Conservation (phyloP, 2,888 invertebrate genomes). For the Phortica okadai region DNA sequence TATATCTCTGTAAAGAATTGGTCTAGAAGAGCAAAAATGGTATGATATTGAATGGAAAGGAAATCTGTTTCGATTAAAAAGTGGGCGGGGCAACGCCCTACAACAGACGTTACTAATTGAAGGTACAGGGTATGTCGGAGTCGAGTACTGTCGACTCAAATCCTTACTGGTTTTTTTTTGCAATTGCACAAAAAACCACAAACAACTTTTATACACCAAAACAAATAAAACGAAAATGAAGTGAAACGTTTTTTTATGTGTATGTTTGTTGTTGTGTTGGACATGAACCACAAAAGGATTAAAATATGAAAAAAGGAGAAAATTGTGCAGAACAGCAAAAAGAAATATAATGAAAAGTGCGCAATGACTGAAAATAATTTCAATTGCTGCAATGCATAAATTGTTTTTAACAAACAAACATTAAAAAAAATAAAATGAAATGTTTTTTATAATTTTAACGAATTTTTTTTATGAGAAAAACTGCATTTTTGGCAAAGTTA, state of each 20-base stretch:
- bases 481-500: background rate
- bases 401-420: background rate
- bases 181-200: background rate
- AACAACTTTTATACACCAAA: background rate
- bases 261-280: background rate
- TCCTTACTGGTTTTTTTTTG: too few species aligned
- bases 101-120: too few species aligned
- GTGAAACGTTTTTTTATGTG: background rate
- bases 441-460: background rate
- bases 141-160: too few species aligned
- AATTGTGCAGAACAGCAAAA: background rate
- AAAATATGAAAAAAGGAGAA: background rate
- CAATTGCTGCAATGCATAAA: background rate
- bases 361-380: background rate
- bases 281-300: background rate
- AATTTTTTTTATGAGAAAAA: background rate
- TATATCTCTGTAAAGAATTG: too few species aligned
- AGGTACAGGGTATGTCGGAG: too few species aligned
- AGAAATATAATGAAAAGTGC: background rate
- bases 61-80: too few species aligned
- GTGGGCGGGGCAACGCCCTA: too few species aligned
- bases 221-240: background rate
- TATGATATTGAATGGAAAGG: too few species aligned
- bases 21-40: too few species aligned
- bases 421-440: conserved; percentile 15